Conservation (phyloP, 2,888 invertebrate species). For the Leptinotarsa rubiginosa region DNA sequence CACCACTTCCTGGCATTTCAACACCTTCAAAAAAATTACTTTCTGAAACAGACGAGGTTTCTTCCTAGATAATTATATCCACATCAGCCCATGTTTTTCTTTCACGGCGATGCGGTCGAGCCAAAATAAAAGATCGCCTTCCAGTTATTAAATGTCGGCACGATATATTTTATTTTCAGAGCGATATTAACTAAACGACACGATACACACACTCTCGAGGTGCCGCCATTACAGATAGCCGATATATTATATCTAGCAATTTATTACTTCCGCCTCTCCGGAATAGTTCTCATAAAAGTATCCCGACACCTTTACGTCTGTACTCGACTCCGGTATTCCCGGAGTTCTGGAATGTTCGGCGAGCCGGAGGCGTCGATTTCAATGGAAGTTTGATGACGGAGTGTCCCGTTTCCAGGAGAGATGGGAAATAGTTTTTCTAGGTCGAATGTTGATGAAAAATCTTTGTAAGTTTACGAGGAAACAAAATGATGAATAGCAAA, state of each 20-base stretch:
- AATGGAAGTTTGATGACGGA: neutral
- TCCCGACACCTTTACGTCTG: slow-evolving; percentile 18
- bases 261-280: slow-evolving; percentile 18
- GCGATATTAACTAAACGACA: slow-evolving; percentile 54
- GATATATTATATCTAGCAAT: slow-evolving; percentile 49
- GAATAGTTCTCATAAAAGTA: slow-evolving; percentile 16
- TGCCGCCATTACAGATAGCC: slow-evolving; percentile 48
- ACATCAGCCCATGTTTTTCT: too few relatives aligned
- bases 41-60: too few relatives aligned
- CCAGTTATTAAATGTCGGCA: slow-evolving; percentile 46
- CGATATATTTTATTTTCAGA: slow-evolving; percentile 46
- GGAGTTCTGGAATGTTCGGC: slow-evolving; percentile 11
- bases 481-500: too few relatives aligned
- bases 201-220: slow-evolving; percentile 48
- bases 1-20: too few relatives aligned
- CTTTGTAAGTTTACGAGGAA: too few relatives aligned
- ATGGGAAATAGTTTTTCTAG: too few relatives aligned
- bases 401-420: neutral
- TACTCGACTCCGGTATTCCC: slow-evolving; percentile 8
- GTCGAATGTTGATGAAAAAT: too few relatives aligned
- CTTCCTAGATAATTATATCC: too few relatives aligned
- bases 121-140: slow-evolving; percentile 38
- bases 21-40: too few relatives aligned
- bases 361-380: neutral
- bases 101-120: neutral